Percentiles rank a stretch among this genome's conserved stretches.
phyloP scores from a whole-genome alignment of 53 echinoderm and acorn worm species.

The Actinopyga echinites region DNA sequence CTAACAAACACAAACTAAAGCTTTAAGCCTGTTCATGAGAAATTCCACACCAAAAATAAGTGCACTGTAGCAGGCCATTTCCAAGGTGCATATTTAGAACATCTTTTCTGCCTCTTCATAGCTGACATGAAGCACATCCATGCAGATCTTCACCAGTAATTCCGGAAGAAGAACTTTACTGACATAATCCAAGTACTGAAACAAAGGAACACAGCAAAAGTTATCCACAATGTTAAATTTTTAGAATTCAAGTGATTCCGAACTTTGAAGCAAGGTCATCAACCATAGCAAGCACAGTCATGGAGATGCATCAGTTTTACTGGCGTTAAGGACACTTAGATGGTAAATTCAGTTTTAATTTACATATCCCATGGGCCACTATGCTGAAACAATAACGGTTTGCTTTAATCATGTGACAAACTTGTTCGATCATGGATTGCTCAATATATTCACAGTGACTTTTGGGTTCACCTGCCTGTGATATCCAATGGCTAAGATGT shows the following conservation, averaged over 20 bases:
- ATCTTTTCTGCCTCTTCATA: constrained; percentile 69
- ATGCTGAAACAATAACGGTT: too few species aligned
- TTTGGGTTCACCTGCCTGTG: too few species aligned
- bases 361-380: too few species aligned
- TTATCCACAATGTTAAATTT: neutral
- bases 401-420: too few species aligned
- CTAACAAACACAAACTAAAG: too few species aligned
- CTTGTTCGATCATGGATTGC: too few species aligned
- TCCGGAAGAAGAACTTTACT: constrained; percentile 86
- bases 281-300: neutral
- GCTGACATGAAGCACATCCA: constrained; percentile 70
- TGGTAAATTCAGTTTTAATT: neutral
- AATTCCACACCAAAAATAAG: too few species aligned
- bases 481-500: too few species aligned
- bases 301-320: neutral
- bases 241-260: neutral
- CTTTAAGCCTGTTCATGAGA: too few species aligned
- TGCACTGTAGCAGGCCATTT: neutral
- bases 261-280: too few species aligned
- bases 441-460: too few species aligned
- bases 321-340: neutral
- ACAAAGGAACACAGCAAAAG: too few species aligned
- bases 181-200: constrained; percentile 73
- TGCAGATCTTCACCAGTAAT: constrained; percentile 87
- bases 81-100: constrained; percentile 35